Conservation (phyloP, 2,888 invertebrate genomes). For the Griposia aprilina region DNA sequence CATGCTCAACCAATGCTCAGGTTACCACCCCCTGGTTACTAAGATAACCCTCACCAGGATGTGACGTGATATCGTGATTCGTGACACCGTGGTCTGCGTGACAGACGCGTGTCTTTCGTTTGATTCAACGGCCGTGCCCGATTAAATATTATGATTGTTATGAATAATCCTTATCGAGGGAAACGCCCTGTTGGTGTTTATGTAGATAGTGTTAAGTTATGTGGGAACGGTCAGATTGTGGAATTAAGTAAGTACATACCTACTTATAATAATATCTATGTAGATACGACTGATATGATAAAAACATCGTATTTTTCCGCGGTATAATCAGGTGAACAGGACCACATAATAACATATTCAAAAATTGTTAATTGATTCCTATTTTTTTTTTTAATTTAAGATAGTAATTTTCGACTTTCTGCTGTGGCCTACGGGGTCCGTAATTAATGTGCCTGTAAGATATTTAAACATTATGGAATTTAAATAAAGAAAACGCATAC, state of each 20-base stretch:
- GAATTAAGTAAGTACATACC: not conserved
- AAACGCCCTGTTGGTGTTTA: slow-evolving; percentile 42
- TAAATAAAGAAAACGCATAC: too few species aligned
- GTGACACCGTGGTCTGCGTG: slow-evolving; percentile 37
- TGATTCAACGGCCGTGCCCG: slow-evolving; percentile 15
- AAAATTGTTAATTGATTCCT: not conserved
- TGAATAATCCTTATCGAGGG: slow-evolving; percentile 42
- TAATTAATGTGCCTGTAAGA: not conserved
- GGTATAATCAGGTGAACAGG: too few species aligned
- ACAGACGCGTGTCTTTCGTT: slow-evolving; percentile 33
- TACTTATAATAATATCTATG: not conserved
- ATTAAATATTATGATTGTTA: slow-evolving; percentile 36
- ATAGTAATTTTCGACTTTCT: not conserved
- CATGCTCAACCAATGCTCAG: not conserved
- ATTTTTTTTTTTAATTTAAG: too few species aligned
- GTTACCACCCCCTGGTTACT: slow-evolving; percentile 14
- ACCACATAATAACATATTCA: not conserved
- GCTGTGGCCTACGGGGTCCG: not conserved
- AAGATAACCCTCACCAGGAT: slow-evolving; percentile 45
- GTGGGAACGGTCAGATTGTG: slow-evolving; percentile 40
- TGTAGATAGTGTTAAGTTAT: slow-evolving; percentile 39
- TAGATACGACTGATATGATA: not conserved
- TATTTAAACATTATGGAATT: too few species aligned
- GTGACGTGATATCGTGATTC: not conserved
- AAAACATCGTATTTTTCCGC: not conserved